Evolutionary conservation across 2,888 invertebrate genomes (phyloP).

Genomic region (Eurytoma adleriae): DNA sequence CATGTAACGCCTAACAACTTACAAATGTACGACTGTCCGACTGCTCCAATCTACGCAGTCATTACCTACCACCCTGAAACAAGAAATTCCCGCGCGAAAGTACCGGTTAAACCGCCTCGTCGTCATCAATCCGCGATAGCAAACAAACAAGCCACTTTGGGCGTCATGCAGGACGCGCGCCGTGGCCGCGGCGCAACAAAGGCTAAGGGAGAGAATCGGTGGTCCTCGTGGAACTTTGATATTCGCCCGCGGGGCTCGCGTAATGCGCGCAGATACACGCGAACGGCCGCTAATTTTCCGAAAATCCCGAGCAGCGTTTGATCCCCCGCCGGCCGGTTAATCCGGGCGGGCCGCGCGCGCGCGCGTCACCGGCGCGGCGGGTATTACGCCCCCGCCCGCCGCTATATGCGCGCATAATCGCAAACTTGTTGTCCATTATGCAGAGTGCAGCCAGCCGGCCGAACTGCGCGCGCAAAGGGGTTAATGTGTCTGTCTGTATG

Average conservation of each 20-base stretch:
- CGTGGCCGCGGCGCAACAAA: background rate
- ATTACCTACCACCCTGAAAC: no score
- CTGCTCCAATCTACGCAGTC: no score
- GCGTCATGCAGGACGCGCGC: background rate
- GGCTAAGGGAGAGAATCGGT: background rate
- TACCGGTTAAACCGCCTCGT: background rate
- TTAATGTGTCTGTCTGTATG: no score
- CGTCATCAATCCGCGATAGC: background rate
- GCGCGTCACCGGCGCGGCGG: background rate
- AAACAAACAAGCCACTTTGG: no score
- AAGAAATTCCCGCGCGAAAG: no score
- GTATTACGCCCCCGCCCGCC: no score
- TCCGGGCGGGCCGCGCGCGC: constrained; percentile 7
- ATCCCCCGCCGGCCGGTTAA: constrained; percentile 34
- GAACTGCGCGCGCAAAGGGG: background rate
- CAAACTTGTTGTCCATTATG: constrained; percentile 39
- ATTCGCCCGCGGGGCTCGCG: constrained; percentile 5
- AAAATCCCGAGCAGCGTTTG: constrained; percentile 41
- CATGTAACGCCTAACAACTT: no score
- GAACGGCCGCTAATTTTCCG: constrained; percentile 44
- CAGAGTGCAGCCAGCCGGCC: constrained; percentile 6
- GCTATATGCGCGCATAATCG: no score
- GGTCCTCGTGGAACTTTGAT: constrained; percentile 10
- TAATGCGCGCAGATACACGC: background rate
- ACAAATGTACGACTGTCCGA: no score